Base-by-base conservation (phyloP, 2,797 vertebrate species). In the Catharus ustulatus region DNA sequence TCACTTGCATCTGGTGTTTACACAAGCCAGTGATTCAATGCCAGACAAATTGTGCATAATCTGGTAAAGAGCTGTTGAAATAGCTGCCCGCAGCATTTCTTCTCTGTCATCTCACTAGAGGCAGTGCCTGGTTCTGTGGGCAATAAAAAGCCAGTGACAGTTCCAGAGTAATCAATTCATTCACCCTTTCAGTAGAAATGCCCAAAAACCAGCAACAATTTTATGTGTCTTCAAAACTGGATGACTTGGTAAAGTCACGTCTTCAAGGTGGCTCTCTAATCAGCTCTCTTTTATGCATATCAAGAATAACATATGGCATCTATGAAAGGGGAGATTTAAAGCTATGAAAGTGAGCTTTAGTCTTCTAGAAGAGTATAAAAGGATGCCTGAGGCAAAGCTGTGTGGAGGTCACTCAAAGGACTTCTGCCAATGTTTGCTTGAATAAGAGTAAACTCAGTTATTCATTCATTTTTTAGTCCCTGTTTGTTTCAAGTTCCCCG, bases 1-100 rank as follows among this genome's bases (percentile, higher is more conserved):
- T 88, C 62, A 63, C 73, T 84, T 92, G 66, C 89, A 92, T 91
- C 84, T 93, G 93, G 75, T 92, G 93, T 93, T 95, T 94, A 92
- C 59, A 84, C 78, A 91, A 89, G 51, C 63, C 73, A 73, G 45
- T 79, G 84, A 78, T 88, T 95, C 91, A 73, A 74, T 48, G 84
- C 79, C 87, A 93, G 92, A 89, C 93, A 92, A 90, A 84, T 85
- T 7, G 38, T 89, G 82, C 73, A 72, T 85, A 91, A 92, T 78
- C 77, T 78, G 59, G 78, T 90, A 75, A 91, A 92, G 69, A 8
- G 78, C 76, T 62, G 58, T 32, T 94, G 57, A 91, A 93, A 94
- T 32, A 76, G 89, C 79, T 89, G 92, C 82, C 81, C 0, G 1
- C 43, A 95, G 87, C 92, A 66, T 40, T 94, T 94, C 54, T 84